Conservation (phyloP, 1,140 invertebrate species). For the Drosophila oshimai region DNA sequence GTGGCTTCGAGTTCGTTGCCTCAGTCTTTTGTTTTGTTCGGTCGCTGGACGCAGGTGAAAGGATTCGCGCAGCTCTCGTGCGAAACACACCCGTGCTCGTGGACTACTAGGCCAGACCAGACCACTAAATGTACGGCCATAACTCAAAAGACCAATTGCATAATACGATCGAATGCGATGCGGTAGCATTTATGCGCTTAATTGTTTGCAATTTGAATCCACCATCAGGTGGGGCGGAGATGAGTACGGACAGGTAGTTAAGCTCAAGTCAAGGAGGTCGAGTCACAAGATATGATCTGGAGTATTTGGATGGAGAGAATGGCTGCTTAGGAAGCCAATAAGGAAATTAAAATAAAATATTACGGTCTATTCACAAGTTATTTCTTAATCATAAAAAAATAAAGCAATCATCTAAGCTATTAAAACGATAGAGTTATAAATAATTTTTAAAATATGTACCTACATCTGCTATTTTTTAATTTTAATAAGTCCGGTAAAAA, state of each 20-base stretch:
- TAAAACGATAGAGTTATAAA: too few species aligned
- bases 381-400: too few species aligned
- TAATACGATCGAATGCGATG: conserved; percentile 51
- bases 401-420: too few species aligned
- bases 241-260: background rate
- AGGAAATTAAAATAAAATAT: background rate
- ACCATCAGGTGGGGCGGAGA: conserved; percentile 30
- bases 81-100: conserved; percentile 55
- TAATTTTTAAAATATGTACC: too few species aligned
- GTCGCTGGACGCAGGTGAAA: conserved; percentile 53
- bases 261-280: conserved; percentile 1
- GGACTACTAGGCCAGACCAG: conserved; percentile 27
- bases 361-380: background rate
- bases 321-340: background rate
- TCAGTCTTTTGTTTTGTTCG: conserved; percentile 73
- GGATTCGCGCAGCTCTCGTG: conserved; percentile 45
- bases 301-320: background rate
- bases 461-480: too few species aligned
- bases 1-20: conserved; percentile 59
- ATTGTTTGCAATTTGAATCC: conserved; percentile 68
- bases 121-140: conserved; percentile 52
- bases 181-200: conserved; percentile 57
- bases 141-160: conserved; percentile 56
- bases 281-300: background rate
- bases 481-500: too few species aligned